Percentiles rank a stretch among this genome's conserved stretches.
These are phyloP conservation scores for Microcebus lehilahytsara DNA, from an alignment of 2,113 vertebrate genomes.

Conservation along the genomic window DNA sequence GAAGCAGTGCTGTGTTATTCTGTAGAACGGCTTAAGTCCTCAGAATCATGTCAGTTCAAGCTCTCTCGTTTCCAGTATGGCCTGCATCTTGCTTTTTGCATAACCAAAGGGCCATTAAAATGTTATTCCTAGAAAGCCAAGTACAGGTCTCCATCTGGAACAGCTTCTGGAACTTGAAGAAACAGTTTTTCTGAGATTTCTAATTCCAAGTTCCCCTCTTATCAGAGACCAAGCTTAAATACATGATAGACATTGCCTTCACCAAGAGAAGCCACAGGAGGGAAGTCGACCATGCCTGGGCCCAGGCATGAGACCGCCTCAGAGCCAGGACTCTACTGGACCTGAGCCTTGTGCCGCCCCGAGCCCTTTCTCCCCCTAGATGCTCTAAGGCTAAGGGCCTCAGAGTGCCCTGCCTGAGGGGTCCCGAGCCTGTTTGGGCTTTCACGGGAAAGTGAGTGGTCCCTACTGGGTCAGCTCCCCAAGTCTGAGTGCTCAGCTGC, in stretches of 20 bases:
- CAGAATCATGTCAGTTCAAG: not conserved
- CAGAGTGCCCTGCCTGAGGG: not conserved
- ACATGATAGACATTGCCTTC: not conserved
- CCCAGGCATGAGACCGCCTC: not conserved
- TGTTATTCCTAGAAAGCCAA: not conserved
- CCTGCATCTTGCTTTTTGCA: not conserved
- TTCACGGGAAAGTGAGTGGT: not conserved
- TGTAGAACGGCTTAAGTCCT: not conserved
- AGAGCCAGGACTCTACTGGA: not conserved
- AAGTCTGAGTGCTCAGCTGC: not conserved
- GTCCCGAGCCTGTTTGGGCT: not conserved
- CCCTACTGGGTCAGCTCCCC: not conserved
- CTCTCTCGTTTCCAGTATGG: not conserved
- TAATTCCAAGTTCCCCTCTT: not conserved
- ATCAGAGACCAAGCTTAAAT: not conserved
- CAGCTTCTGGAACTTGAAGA: not conserved
- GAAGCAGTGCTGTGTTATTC: not conserved
- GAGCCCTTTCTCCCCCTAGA: too few species aligned
- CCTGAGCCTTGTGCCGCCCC: not conserved
- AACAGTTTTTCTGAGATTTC: not conserved
- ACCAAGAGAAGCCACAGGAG: not conserved
- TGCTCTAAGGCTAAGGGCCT: not conserved
- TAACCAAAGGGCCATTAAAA: not conserved
- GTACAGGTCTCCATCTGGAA: too few species aligned
- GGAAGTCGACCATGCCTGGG: not conserved